These are phyloP conservation scores for Zaprionus bogoriensis DNA, from an alignment of 2,888 invertebrate species.

Conservation along the genomic window DNA sequence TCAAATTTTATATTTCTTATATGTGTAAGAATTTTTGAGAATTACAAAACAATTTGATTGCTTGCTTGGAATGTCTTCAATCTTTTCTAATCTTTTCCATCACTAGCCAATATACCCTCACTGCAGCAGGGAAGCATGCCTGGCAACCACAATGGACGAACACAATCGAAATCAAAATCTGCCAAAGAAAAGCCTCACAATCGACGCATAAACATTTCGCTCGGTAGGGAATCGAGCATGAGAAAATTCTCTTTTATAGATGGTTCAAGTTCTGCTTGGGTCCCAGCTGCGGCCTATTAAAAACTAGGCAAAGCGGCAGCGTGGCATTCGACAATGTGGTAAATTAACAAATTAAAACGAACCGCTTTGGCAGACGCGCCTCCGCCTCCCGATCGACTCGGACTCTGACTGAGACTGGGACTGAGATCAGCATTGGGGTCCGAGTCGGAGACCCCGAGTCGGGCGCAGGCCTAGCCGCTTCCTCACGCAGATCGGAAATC, in stretches of 20 bases:
- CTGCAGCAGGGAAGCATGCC: not conserved
- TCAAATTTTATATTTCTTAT: no score
- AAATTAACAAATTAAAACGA: conserved; percentile 72
- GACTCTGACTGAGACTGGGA: conserved; percentile 1
- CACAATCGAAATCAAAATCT: conserved; percentile 41
- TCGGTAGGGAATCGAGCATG: conserved; percentile 31
- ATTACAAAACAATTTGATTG: no score
- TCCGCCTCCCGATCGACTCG: conserved; percentile 17
- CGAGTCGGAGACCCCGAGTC: not conserved
- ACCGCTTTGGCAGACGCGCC: conserved; percentile 27
- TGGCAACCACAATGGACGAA: conserved; percentile 9
- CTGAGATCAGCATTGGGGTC: not conserved
- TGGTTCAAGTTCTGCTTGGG: conserved; percentile 13
- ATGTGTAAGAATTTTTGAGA: no score
- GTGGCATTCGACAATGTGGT: conserved; percentile 61
- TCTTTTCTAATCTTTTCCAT: not conserved
- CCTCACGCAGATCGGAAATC: conserved; percentile 53
- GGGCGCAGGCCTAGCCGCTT: no score
- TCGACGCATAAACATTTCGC: conserved; percentile 29
- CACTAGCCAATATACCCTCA: conserved; percentile 1
- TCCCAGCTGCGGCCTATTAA: conserved; percentile 43
- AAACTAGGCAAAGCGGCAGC: conserved; percentile 51
- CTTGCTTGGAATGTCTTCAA: no score
- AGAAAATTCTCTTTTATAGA: conserved; percentile 39
- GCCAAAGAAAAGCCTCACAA: conserved; percentile 29